phyloP scores from a whole-genome alignment of 2,797 vertebrate genomes.

The Erpetoichthys calabaricus region DNA sequence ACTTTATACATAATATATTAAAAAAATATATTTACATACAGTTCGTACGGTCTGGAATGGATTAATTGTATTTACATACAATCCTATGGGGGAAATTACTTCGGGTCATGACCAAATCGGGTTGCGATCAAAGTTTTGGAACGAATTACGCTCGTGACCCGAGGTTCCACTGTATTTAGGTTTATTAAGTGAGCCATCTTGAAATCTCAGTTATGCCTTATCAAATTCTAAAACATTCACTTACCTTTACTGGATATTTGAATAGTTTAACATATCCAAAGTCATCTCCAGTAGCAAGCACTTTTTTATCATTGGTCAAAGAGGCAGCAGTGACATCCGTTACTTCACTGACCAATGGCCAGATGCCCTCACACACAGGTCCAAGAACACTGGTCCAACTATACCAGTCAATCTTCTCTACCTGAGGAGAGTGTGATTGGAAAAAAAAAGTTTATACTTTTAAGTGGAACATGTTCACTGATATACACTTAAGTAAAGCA shows the following conservation, averaged over 20 bases:
- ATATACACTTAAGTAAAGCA: not conserved
- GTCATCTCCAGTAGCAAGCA: constrained; percentile 91
- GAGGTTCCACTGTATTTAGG: too few relatives aligned
- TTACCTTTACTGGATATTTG: constrained; percentile 85
- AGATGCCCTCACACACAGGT: constrained; percentile 80
- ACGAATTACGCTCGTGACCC: too few relatives aligned
- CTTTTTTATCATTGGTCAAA: constrained; percentile 73
- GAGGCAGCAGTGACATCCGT: constrained; percentile 80
- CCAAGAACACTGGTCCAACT: constrained; percentile 93
- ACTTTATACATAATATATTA: too few relatives aligned
- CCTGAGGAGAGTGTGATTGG: constrained; percentile 44
- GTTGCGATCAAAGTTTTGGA: too few relatives aligned
- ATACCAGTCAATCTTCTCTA: constrained; percentile 89
- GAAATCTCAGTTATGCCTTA: too few relatives aligned
- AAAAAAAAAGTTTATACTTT: too few relatives aligned
- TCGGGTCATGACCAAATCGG: too few relatives aligned
- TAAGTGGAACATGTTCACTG: constrained; percentile 4
- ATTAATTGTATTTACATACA: too few relatives aligned
- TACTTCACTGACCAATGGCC: constrained; percentile 88
- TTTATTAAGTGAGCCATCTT: too few relatives aligned
- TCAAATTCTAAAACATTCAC: constrained; percentile 8
- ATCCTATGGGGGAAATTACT: too few relatives aligned
- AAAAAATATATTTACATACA: too few relatives aligned
- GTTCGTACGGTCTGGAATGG: too few relatives aligned
- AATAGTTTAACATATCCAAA: constrained; percentile 96